Percentiles rank a stretch among this genome's conserved stretches.
Conservation (phyloP, 2,888 invertebrate species). For the Mimumesa dahlbomi region DNA sequence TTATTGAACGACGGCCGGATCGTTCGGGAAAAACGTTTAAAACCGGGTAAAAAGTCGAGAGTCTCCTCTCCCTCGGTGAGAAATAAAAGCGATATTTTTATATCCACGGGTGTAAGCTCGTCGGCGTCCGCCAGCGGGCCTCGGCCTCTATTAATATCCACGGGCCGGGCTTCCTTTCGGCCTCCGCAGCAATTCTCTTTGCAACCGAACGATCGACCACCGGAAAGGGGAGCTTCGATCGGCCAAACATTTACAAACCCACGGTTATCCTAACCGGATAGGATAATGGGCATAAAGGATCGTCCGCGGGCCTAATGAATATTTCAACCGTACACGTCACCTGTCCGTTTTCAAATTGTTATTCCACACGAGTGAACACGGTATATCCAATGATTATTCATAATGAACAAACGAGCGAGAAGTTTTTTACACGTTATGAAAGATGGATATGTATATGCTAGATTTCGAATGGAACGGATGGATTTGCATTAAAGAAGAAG, state of each 20-base stretch:
- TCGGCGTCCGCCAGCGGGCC: conserved; percentile 72
- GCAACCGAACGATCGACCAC: conserved; percentile 48
- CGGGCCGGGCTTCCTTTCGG: conserved; percentile 72
- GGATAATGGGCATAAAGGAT: too few relatives aligned
- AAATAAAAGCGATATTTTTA: conserved; percentile 78
- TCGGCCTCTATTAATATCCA: conserved; percentile 79
- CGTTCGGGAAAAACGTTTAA: conserved; percentile 12
- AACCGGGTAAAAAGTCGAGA: conserved; percentile 15
- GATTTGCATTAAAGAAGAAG: too few relatives aligned
- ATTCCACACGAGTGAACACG: too few relatives aligned
- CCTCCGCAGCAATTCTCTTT: conserved; percentile 54
- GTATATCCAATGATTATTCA: too few relatives aligned
- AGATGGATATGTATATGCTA: too few relatives aligned
- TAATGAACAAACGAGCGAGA: too few relatives aligned
- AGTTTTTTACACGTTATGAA: too few relatives aligned
- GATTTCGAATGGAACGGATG: too few relatives aligned
- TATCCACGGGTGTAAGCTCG: conserved; percentile 73
- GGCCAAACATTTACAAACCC: too few relatives aligned
- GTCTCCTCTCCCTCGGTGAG: conserved; percentile 52
- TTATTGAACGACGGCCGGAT: neutral
- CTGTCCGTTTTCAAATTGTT: too few relatives aligned
- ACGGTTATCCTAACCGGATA: too few relatives aligned
- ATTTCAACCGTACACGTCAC: too few relatives aligned
- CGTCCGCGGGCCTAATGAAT: conserved; percentile 19
- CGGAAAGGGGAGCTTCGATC: conserved; percentile 28